Base-by-base conservation (phyloP, 2,888 invertebrate genomes). In the Melinaea menophilus region DNA sequence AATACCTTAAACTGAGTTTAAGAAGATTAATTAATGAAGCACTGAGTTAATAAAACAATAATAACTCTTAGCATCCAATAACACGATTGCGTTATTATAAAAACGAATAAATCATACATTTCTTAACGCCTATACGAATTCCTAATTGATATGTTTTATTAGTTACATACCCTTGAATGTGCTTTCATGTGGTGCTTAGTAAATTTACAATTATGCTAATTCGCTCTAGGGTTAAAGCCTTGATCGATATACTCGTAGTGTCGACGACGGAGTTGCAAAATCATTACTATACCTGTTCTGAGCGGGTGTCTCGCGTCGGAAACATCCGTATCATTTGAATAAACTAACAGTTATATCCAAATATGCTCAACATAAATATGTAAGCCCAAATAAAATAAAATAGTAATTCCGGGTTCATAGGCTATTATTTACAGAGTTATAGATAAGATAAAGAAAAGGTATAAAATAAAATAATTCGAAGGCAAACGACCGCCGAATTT, bases 401-500 rank as follows among this genome's bases (percentile, higher is more conserved):
- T 45, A 5, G 33, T 13, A 35, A 41, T 58, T 58, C 62, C 62
- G 45, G 45, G 45, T 58, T 47, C 55, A 5, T n/a, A 31, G 13
- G 33, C 31, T 48, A 56, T 31, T 41, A n/a, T 55, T 51, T 11
- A 22, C 35, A 57, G 9, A 46, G 2, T 54, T 57, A 62, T 57
- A 55, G 57, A 33, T 58, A 58, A 58, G 12, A 56, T n/a, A 55
- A 31, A 58, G 45, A 45, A 64, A 64, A 64, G 47, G 37, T 37
- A 37, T 69, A 64, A 64, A 66, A 66, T 58, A 51, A 60, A 61
- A 64, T 58, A 37, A 63, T 59, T 58, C 65, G 62, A 66, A 70
- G 70, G 69, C 61, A 69, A 70, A 68, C 72, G 54, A 69, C 68
- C 13, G 55, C 46, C 41, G 54, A 45, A 62, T 58, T 55, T 58